These are phyloP conservation scores for Microplitis mediator DNA, from an alignment of 1,140 invertebrate genomes.

Conservation along the genomic window DNA sequence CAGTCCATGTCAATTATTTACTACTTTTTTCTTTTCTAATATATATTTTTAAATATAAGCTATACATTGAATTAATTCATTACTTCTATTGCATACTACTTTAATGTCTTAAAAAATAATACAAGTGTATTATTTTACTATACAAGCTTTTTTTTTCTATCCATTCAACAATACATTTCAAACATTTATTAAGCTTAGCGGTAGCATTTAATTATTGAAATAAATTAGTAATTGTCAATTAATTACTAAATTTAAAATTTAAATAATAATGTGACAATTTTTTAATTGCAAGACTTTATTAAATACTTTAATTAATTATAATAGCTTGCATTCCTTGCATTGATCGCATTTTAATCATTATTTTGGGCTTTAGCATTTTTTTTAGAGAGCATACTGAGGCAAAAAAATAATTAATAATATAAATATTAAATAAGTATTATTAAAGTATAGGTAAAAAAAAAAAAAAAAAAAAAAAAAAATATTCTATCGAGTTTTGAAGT, in stretches of 20 bases:
- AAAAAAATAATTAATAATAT: slow-evolving; percentile 28
- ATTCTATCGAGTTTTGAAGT: slow-evolving; percentile 15
- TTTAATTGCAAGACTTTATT: not conserved
- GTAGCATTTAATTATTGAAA: too few relatives aligned
- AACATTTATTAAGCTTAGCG: not conserved
- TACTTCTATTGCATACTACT: too few relatives aligned
- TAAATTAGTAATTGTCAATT: too few relatives aligned
- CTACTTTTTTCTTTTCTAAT: slow-evolving; percentile 5
- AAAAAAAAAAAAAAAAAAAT: not conserved
- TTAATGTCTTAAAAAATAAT: not conserved
- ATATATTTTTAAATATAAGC: not conserved
- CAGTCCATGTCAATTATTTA: slow-evolving; percentile 15
- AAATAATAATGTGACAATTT: too few relatives aligned
- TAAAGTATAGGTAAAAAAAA: slow-evolving; percentile 1
- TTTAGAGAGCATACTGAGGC: slow-evolving; percentile 17
- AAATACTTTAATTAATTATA: not conserved
- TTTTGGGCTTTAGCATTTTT: not conserved
- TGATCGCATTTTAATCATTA: not conserved
- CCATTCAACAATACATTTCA: not conserved
- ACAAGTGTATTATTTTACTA: not conserved
- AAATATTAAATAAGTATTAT: slow-evolving; percentile 36
- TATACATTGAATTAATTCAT: not conserved
- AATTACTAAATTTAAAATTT: too few relatives aligned
- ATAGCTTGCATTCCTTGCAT: not conserved
- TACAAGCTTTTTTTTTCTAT: not conserved